These are phyloP conservation scores for Dione juno DNA, from an alignment of 2,888 invertebrate species.

Conservation along the genomic window DNA sequence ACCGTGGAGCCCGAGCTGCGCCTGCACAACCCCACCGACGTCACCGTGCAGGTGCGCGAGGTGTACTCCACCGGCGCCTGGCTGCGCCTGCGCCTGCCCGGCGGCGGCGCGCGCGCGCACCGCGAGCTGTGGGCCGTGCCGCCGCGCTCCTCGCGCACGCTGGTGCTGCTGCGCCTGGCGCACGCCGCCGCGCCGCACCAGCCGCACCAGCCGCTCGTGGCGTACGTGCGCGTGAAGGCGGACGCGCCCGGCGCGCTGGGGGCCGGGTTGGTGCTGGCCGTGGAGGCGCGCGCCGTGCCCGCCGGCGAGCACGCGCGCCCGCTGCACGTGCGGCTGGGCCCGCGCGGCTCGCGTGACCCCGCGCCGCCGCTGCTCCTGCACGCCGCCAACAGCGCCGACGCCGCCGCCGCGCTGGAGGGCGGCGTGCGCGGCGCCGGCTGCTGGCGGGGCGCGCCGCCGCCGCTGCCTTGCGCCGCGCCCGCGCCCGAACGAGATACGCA, in stretches of 20 bases:
- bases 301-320: conserved; percentile 66
- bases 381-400: conserved; percentile 63
- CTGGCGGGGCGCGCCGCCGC: conserved; percentile 45
- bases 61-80: conserved; percentile 95
- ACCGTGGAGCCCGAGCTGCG: conserved; percentile 94
- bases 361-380: conserved; percentile 57
- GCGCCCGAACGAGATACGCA: conserved; percentile 41
- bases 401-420: conserved; percentile 52
- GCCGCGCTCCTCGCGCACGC: conserved; percentile 92
- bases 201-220: conserved; percentile 76
- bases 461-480: conserved; percentile 46
- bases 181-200: conserved; percentile 68
- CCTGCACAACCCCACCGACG: conserved; percentile 96
- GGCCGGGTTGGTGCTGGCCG: conserved; percentile 69
- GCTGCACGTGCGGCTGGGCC: conserved; percentile 65
- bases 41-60: conserved; percentile 88
- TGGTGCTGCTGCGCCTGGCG: conserved; percentile 91
- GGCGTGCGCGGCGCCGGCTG: conserved; percentile 51
- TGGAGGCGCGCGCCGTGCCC: conserved; percentile 66
- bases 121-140: conserved; percentile 95
- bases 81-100: conserved; percentile 94
- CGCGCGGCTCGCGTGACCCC: conserved; percentile 63
- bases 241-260: conserved; percentile 66
- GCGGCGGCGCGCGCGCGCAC: conserved; percentile 89
- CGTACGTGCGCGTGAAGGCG: conserved; percentile 61